phyloP scores from a whole-genome alignment of 2,797 vertebrate genomes.

The Heliangelus exortis region DNA sequence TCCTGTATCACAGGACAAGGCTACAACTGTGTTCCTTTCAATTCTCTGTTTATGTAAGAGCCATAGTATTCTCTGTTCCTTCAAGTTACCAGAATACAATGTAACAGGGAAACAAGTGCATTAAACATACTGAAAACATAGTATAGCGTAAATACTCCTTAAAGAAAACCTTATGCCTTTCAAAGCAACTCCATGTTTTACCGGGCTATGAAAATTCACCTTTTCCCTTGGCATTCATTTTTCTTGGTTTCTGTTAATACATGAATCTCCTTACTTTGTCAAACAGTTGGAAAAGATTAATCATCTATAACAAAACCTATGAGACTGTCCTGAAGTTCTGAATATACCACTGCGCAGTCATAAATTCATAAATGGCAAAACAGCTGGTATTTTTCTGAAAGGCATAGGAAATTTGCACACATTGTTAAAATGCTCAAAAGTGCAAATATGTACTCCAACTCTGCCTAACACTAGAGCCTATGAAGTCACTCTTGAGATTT shows the following conservation, averaged over 20 bases:
- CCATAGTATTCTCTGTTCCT: not conserved
- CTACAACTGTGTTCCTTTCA: not conserved
- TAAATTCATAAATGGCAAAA: not conserved
- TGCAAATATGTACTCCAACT: not conserved
- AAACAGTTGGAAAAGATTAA: conserved; percentile 27
- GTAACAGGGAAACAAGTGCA: not conserved
- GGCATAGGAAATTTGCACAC: not conserved
- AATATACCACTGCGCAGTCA: not conserved
- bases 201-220: not conserved
- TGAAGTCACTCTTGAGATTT: not conserved
- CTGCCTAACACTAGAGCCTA: not conserved
- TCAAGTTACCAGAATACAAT: not conserved
- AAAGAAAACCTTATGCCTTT: not conserved
- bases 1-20: not conserved
- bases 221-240: not conserved
- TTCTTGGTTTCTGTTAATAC: conserved; percentile 19
- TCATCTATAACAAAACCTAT: not conserved
- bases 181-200: not conserved
- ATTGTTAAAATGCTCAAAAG: not conserved
- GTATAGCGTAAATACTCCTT: not conserved
- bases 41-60: not conserved
- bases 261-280: not conserved
- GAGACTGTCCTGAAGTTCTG: not conserved
- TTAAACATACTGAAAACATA: not conserved
- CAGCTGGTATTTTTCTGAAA: not conserved